A percentile compares a stretch with the other conserved stretches of the same genome.
Evolutionary conservation across 2,113 vertebrate species (phyloP).

Genomic region (Atherinomorus stipes): DNA sequence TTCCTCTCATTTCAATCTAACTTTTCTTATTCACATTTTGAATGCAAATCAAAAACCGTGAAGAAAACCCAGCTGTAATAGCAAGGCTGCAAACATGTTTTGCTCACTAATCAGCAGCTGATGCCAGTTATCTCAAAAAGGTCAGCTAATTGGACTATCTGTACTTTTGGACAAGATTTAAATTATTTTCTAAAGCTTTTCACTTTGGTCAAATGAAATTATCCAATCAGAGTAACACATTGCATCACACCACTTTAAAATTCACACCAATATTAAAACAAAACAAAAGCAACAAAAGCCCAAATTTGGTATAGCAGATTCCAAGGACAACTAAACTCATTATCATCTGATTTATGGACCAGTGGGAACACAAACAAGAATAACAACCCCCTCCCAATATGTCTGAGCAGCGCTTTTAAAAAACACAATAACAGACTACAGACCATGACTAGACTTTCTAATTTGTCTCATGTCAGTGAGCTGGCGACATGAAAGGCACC

Average conservation of each 20-base stretch:
- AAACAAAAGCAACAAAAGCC: conserved; percentile 10
- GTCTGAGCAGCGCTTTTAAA: conserved; percentile 54
- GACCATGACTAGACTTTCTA: conserved; percentile 43
- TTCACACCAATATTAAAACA: conserved; percentile 1
- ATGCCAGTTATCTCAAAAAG: background rate
- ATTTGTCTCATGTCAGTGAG: conserved; percentile 61
- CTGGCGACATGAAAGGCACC: conserved; percentile 61
- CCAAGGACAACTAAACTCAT: conserved; percentile 42
- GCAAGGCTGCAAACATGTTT: too few species aligned
- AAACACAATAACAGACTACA: conserved; percentile 63
- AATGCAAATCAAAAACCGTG: too few species aligned
- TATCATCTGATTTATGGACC: conserved; percentile 63
- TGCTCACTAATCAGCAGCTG: background rate
- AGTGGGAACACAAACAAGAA: conserved; percentile 56
- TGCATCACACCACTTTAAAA: background rate
- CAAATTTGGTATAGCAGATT: conserved; percentile 30
- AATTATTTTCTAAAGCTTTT: background rate
- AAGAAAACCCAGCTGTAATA: too few species aligned
- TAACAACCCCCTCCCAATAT: conserved; percentile 43
- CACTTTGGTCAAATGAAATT: conserved; percentile 6
- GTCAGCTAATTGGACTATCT: background rate
- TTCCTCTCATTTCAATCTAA: too few species aligned
- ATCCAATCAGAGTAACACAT: conserved; percentile 13
- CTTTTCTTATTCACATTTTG: too few species aligned
- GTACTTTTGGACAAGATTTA: background rate